A percentile compares a stretch with the other conserved stretches of the same genome.
These are phyloP conservation scores for Trinectes maculatus DNA, from an alignment of 2,113 vertebrate genomes.

Conservation along the genomic window DNA sequence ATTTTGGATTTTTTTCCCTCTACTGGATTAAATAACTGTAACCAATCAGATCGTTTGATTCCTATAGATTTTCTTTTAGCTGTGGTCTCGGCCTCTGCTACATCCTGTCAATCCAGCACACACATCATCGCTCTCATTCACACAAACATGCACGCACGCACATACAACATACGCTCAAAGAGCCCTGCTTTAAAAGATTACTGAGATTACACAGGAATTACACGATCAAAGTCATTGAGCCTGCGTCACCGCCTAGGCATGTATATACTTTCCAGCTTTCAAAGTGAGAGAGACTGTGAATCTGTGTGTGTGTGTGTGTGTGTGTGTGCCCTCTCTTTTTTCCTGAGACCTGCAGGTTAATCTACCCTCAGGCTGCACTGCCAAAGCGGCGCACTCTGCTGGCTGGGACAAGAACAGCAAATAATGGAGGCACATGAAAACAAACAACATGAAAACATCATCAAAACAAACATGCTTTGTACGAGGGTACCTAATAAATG, in stretches of 20 bases:
- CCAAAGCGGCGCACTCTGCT: constrained; percentile 74
- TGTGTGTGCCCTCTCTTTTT: constrained; percentile 40
- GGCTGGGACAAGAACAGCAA: constrained; percentile 69
- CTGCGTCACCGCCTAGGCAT: constrained; percentile 52
- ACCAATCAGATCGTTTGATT: constrained; percentile 47
- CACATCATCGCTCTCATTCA: constrained; percentile 25
- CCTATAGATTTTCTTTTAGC: constrained; percentile 62
- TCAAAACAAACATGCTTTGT: not conserved
- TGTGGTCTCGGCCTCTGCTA: constrained; percentile 33
- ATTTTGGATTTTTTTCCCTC: too few relatives aligned
- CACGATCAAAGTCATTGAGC: constrained; percentile 82
- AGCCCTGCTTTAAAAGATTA: constrained; percentile 82
- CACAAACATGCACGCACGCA: constrained; percentile 33
- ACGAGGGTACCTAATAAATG: too few relatives aligned
- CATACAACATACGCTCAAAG: constrained; percentile 65
- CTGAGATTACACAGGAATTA: constrained; percentile 85
- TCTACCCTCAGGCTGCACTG: constrained; percentile 69
- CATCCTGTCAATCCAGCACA: constrained; percentile 63
- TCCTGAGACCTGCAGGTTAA: constrained; percentile 67
- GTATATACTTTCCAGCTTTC: constrained; percentile 55
- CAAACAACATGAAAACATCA: constrained; percentile 6
- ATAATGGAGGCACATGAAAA: not conserved
- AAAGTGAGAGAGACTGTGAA: constrained; percentile 33
- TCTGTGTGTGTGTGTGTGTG: constrained; percentile 23
- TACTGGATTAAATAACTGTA: too few relatives aligned